Conservation (phyloP, 2,888 invertebrate species). For the Rhorus exstirpatorius region DNA sequence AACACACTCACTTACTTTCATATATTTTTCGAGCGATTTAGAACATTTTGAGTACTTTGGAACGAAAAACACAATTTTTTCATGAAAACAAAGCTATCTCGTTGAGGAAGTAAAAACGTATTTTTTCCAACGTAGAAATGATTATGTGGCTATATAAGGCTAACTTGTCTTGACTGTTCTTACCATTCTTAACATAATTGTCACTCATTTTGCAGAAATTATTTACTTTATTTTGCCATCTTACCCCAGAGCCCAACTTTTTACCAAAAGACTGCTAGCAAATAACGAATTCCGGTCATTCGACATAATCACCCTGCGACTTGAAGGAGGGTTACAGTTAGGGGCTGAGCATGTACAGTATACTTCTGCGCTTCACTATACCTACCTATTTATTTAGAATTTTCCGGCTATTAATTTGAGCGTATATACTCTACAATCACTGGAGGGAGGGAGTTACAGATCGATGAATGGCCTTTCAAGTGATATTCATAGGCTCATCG, state of each 20-base stretch:
- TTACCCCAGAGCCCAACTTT: not conserved
- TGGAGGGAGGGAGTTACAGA: conserved; percentile 9
- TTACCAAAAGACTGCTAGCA: not conserved
- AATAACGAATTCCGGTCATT: not conserved
- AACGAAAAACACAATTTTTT: no score
- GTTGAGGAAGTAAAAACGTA: no score
- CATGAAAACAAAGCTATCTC: no score
- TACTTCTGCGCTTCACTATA: not conserved
- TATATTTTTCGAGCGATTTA: no score
- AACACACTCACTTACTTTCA: no score
- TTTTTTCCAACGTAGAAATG: no score
- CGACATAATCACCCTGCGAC: not conserved
- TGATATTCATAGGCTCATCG: conserved; percentile 48
- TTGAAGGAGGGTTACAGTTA: not conserved
- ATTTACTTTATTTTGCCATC: not conserved
- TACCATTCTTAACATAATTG: no score
- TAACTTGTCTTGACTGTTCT: no score
- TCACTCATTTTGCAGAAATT: not conserved
- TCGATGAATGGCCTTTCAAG: conserved; percentile 39
- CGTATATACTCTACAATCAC: conserved; percentile 13
- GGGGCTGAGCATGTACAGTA: not conserved
- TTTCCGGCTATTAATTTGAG: not conserved
- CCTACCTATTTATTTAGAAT: conserved; percentile 1
- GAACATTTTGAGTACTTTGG: no score
- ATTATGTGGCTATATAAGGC: no score